phyloP scores from a whole-genome alignment of 2,888 invertebrate species.

The Pterostichus madidus region DNA sequence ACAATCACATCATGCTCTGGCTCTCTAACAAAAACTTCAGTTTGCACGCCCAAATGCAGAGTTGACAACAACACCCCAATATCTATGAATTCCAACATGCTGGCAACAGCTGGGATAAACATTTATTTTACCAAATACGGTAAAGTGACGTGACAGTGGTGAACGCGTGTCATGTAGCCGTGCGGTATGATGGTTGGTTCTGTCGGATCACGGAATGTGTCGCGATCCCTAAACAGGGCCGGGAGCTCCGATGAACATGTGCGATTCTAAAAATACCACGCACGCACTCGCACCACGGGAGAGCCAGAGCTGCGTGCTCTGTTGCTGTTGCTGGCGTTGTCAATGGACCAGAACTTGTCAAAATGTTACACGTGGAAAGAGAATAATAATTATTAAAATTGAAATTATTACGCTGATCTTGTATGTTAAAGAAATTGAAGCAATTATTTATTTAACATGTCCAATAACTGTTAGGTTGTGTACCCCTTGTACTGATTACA shows the following conservation, averaged over 20 bases:
- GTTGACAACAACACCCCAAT: background rate
- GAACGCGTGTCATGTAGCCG: background rate
- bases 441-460: too few species aligned
- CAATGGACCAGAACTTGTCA: slow-evolving; percentile 50
- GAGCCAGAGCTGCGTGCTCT: slow-evolving; percentile 5
- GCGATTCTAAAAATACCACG: slow-evolving; percentile 60
- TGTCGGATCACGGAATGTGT: slow-evolving; percentile 22
- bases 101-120: slow-evolving; percentile 9
- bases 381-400: background rate
- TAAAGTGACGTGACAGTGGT: slow-evolving; percentile 6
- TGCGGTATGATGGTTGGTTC: background rate
- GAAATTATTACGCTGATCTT: too few species aligned
- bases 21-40: too few species aligned
- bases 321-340: slow-evolving; percentile 17
- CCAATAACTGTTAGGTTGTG: too few species aligned
- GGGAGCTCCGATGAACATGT: slow-evolving; percentile 43
- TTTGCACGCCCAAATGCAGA: too few species aligned
- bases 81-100: background rate
- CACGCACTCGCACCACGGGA: slow-evolving; percentile 39
- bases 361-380: slow-evolving; percentile 10
- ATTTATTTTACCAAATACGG: slow-evolving; percentile 24
- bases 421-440: too few species aligned
- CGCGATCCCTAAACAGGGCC: slow-evolving; percentile 49
- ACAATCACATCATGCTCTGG: too few species aligned
- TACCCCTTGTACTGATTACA: too few species aligned